Conservation (phyloP, 1,140 invertebrate genomes). For the Drosophila tani region DNA sequence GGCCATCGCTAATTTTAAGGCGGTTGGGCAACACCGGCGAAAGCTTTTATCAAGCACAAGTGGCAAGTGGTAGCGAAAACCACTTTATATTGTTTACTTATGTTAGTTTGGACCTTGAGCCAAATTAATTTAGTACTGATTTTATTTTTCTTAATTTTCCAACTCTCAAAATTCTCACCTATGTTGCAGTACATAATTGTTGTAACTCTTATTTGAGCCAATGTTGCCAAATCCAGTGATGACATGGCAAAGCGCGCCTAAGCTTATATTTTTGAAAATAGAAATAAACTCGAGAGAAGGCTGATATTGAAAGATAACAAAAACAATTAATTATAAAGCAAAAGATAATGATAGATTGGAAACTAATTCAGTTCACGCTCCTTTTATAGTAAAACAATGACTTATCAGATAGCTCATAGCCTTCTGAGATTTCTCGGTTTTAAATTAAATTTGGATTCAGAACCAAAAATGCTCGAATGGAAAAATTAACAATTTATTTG, state of each 20-base stretch:
- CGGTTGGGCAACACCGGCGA: neutral
- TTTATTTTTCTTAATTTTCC: neutral
- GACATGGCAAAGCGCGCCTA: neutral
- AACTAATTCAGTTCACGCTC: slow-evolving; percentile 4
- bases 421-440: too few relatives aligned
- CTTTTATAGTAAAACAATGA: too few relatives aligned
- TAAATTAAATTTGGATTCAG: too few relatives aligned
- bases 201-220: neutral
- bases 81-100: neutral
- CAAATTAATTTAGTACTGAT: neutral
- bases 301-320: neutral
- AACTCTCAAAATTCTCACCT: neutral
- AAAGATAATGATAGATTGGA: neutral
- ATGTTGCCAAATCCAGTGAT: neutral
- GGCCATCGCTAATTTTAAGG: neutral
- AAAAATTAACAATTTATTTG: slow-evolving; percentile 65
- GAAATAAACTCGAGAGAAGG: too few relatives aligned
- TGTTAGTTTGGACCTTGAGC: neutral
- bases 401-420: too few relatives aligned
- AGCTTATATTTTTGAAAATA: neutral
- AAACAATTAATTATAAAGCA: neutral
- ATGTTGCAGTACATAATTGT: neutral
- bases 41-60: neutral
- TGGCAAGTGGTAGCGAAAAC: neutral
- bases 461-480: slow-evolving; percentile 40